A percentile compares a stretch with the other conserved stretches of the same genome.
Evolutionary conservation across 2,888 invertebrate species (phyloP).

Genomic region (Drosophila nr. perissopoda): DNA sequence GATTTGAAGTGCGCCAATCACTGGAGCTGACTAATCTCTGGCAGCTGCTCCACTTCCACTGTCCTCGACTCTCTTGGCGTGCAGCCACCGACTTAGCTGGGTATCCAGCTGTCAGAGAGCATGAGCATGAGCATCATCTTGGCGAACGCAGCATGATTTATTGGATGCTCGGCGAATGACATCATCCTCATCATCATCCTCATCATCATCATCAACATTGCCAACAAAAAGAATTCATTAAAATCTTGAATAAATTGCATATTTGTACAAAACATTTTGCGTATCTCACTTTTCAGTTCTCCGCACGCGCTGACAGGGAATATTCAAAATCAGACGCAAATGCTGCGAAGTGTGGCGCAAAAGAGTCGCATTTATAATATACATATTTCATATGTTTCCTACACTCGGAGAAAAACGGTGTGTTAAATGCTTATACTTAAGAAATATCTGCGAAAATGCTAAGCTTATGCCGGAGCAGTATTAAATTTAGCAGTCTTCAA

Average conservation of each 20-base stretch:
- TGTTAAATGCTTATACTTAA: not conserved
- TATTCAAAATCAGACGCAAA: conserved; percentile 34
- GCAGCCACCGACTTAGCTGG: conserved; percentile 28
- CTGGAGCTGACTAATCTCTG: conserved; percentile 74
- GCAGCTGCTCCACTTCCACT: conserved; percentile 70
- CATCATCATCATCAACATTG: conserved; percentile 19
- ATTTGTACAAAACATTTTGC: conserved; percentile 36
- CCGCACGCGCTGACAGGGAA: conserved; percentile 31
- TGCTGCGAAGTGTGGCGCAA: conserved; percentile 20
- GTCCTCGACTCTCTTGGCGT: conserved; percentile 34
- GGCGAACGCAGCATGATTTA: conserved; percentile 67
- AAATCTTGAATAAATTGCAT: conserved; percentile 42
- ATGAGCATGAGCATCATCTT: conserved; percentile 52
- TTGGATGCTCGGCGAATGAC: conserved; percentile 61
- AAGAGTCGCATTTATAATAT: conserved; percentile 27
- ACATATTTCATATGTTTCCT: not conserved
- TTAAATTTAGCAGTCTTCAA: not conserved
- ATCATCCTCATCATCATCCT: conserved; percentile 61
- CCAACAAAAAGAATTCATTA: conserved; percentile 43
- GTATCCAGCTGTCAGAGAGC: conserved; percentile 56
- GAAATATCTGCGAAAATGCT: not conserved
- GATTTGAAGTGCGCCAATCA: conserved; percentile 62
- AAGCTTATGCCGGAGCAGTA: not conserved
- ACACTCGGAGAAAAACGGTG: not conserved
- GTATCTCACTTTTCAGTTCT: conserved; percentile 43